phyloP scores from a whole-genome alignment of 2,888 invertebrate genomes.

The Trichopoda pennipes region DNA sequence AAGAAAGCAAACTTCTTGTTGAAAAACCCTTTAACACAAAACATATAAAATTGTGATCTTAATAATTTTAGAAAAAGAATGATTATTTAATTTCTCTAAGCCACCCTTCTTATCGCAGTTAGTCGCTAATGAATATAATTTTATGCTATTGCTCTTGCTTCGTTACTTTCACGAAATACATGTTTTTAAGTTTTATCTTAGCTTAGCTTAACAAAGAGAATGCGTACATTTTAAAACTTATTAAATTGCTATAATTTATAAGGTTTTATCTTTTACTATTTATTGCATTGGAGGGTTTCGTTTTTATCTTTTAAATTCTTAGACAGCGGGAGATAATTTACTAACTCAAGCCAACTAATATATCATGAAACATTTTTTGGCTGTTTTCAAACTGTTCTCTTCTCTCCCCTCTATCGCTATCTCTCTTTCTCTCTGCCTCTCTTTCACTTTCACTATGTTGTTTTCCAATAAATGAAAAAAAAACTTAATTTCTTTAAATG shows the following conservation, averaged over 20 bases:
- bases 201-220: slow-evolving; percentile 70
- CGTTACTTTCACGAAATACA: slow-evolving; percentile 46
- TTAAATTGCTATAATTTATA: slow-evolving; percentile 80
- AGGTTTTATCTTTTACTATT: slow-evolving; percentile 74
- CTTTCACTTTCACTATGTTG: not conserved
- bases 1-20: too few relatives aligned
- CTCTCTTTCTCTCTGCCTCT: not conserved
- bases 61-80: slow-evolving; percentile 4
- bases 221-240: slow-evolving; percentile 78
- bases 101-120: slow-evolving; percentile 22
- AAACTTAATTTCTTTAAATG: not conserved
- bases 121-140: slow-evolving; percentile 39
- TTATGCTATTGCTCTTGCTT: slow-evolving; percentile 15
- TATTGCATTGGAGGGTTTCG: not conserved
- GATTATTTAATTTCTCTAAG: slow-evolving; percentile 27
- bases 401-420: not conserved
- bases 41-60: not conserved
- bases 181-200: slow-evolving; percentile 56
- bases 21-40: too few relatives aligned
- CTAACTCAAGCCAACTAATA: slow-evolving; percentile 11
- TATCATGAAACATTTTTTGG: slow-evolving; percentile 13
- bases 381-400: not conserved
- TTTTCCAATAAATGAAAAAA: not conserved
- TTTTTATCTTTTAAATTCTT: slow-evolving; percentile 4
- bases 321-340: not conserved